Conservation (phyloP, 1,140 invertebrate species). For the Whitmania pigra region DNA sequence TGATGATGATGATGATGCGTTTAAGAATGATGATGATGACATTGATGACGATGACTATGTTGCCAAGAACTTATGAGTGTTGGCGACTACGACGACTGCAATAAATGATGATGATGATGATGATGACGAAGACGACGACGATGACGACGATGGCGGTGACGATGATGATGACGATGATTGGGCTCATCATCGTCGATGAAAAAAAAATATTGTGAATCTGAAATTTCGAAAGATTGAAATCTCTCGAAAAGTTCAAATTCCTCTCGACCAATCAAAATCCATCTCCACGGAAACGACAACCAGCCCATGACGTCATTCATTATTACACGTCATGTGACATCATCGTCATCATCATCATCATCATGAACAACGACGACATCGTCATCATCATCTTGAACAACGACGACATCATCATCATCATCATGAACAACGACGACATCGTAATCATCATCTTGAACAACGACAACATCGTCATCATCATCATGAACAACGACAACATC, state of each 20-base stretch:
- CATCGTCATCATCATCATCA: too few relatives aligned
- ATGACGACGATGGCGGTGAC: slow-evolving; percentile 2
- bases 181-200: too few relatives aligned
- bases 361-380: neutral
- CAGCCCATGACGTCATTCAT: too few relatives aligned
- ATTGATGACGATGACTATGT: neutral
- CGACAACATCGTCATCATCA: neutral
- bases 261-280: too few relatives aligned
- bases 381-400: slow-evolving; percentile 17
- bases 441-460: neutral
- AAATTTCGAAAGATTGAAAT: too few relatives aligned
- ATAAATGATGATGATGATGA: slow-evolving; percentile 11
- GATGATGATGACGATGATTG: slow-evolving; percentile 1
- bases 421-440: neutral
- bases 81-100: neutral
- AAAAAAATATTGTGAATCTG: too few relatives aligned
- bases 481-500: too few relatives aligned
- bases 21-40: neutral
- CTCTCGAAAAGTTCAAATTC: too few relatives aligned
- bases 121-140: neutral
- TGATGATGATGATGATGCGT: slow-evolving; percentile 12
- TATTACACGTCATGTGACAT: too few relatives aligned
- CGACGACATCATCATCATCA: slow-evolving; percentile 12
- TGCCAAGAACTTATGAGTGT: neutral
- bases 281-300: too few relatives aligned